Conservation (phyloP, 2,888 invertebrate species). For the Dysmachus trigonus region DNA sequence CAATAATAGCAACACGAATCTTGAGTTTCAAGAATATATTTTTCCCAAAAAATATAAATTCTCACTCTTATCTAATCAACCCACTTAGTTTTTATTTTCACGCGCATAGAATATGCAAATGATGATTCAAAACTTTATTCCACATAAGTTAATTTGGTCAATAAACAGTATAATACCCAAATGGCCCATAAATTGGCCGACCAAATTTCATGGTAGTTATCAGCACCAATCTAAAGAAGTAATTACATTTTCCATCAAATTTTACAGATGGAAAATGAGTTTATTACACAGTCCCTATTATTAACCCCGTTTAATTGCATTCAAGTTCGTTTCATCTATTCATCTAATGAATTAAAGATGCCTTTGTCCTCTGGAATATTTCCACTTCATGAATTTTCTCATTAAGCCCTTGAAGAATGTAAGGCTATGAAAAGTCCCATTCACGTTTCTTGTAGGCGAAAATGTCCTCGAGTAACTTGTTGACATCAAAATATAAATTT, state of each 20-base stretch:
- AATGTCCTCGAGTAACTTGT: conserved; percentile 37
- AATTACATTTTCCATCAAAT: conserved; percentile 6
- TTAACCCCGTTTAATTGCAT: conserved; percentile 37
- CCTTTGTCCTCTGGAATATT: conserved; percentile 47
- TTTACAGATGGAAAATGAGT: conserved; percentile 19
- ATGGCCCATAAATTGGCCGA: background rate
- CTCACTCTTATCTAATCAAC: background rate
- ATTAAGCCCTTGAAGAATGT: conserved; percentile 48
- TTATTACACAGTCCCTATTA: conserved; percentile 22
- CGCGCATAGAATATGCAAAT: background rate
- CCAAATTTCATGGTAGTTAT: background rate
- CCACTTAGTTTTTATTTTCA: background rate
- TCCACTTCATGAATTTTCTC: conserved; percentile 51
- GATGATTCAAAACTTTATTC: background rate
- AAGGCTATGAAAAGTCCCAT: conserved; percentile 21
- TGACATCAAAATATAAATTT: conserved; percentile 41
- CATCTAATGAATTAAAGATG: conserved; percentile 49
- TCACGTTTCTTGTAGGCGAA: conserved; percentile 7
- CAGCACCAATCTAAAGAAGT: background rate
- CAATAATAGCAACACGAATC: no score
- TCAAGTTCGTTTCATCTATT: conserved; percentile 39
- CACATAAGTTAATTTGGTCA: background rate
- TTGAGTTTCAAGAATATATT: no score
- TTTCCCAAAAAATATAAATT: background rate
- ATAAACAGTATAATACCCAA: background rate